Base-by-base conservation (phyloP, 2,888 invertebrate genomes). In the Stenotaenia linearis region DNA sequence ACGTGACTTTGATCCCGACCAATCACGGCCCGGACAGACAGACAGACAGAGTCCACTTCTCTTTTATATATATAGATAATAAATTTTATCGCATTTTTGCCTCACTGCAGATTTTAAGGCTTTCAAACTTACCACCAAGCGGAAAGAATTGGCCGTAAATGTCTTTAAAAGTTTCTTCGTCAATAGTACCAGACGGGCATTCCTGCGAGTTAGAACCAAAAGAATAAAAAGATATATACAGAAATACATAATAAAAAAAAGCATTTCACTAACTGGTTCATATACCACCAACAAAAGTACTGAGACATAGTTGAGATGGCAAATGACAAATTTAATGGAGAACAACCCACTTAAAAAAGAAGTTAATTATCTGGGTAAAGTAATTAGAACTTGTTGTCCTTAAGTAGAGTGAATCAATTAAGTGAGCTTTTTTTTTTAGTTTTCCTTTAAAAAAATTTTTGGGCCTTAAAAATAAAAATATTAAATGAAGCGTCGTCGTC, bases 141-240 rank as follows among this genome's bases (percentile, higher is more conserved):
- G 95, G 95, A 86, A 95, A 95, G 88, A 95, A 95, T 87, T 94
- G 94, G 0, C 92, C 91, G 87, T 95, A 95, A 83, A 95, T 95
- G 83, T 93, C 91, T 86, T 94, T 94, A 89, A 95, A 95, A 1
- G 92, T 91, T 79, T 94, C 94, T 84, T 95, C 95, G 84, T 94
- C 94, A 74, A 95, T 94, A 84, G 94, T 90, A 0, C 95, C 95
- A 0, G 93, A 91, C 0, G 95, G 93, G 85, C 93, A 93, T 86
- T 93, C 92, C 92, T 92, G 50, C 6, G 50, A 78, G 18, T 30
- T 37, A 23, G 40, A 77, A 30, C 1, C 10, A 23, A 25, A 75
- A 28, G 10, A 3, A 12, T 10, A 75, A 28, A 75, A 75, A 75
- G n/a, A n/a, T n/a, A n/a, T n/a, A n/a, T n/a, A 1, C 6, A 10